A percentile compares a stretch with the other conserved stretches of the same genome.
phyloP scores from a whole-genome alignment of 2,113 vertebrate species.

The Poeciliopsis occidentalis region DNA sequence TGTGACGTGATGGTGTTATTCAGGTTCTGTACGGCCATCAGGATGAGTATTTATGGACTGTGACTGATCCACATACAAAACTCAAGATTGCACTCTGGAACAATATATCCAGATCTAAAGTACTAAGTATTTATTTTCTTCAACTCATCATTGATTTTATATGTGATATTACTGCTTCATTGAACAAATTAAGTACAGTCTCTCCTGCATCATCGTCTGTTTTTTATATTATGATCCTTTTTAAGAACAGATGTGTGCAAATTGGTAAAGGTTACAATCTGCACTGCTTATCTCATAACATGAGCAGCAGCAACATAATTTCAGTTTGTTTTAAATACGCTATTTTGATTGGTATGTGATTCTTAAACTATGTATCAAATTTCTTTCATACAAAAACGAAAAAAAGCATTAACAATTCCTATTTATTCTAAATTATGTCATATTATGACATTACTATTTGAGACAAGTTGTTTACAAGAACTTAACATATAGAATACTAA shows the following conservation, averaged over 20 bases:
- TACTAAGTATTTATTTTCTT: no score
- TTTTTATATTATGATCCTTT: background rate
- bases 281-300: background rate
- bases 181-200: background rate
- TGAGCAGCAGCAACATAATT: no score
- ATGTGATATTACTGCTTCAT: background rate
- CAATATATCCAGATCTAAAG: background rate
- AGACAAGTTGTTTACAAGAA: background rate
- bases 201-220: background rate
- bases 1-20: conserved; percentile 2
- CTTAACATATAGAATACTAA: background rate
- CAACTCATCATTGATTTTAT: background rate
- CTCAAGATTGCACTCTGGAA: conserved; percentile 3
- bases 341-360: no score
- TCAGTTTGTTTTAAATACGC: no score
- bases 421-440: background rate
- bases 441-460: background rate
- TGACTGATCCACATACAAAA: conserved; percentile 45
- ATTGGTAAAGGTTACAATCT: background rate
- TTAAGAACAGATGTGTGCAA: background rate
- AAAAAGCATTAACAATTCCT: background rate
- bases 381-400: background rate
- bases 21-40: conserved; percentile 17
- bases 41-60: conserved; percentile 41
- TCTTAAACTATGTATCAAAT: background rate